Conservation (phyloP, 2,888 invertebrate genomes). For the Heliothis peltigera region DNA sequence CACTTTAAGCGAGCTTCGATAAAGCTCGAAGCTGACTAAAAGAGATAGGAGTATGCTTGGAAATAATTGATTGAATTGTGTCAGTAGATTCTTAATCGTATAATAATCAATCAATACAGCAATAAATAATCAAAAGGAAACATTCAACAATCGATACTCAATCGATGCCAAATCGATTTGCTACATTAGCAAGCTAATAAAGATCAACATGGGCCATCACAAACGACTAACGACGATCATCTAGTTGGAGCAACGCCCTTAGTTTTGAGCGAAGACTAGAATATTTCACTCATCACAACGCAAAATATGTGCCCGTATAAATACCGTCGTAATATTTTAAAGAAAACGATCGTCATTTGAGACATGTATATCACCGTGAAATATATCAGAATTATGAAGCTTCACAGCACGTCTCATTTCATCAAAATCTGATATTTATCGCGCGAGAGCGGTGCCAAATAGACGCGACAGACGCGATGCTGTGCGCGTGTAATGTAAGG, state of each 20-base stretch:
- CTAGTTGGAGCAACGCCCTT: neutral
- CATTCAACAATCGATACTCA: neutral
- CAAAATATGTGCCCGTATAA: slow-evolving; percentile 15
- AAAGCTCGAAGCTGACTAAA: no score
- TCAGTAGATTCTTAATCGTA: neutral
- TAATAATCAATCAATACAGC: neutral
- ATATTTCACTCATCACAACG: slow-evolving; percentile 9
- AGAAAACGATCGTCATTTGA: slow-evolving; percentile 38
- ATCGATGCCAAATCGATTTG: neutral
- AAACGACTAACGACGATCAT: neutral
- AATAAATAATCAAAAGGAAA: neutral
- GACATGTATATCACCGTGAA: slow-evolving; percentile 42
- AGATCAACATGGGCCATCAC: neutral
- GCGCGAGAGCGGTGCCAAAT: slow-evolving; percentile 45
- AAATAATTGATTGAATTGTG: neutral
- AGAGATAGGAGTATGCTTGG: neutral
- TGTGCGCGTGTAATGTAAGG: slow-evolving; percentile 8
- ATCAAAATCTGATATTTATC: slow-evolving; percentile 55
- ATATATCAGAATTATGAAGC: slow-evolving; percentile 47
- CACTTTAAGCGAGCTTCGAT: no score
- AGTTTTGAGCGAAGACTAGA: neutral
- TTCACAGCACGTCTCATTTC: slow-evolving; percentile 46
- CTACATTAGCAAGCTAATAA: neutral
- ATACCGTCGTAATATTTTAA: slow-evolving; percentile 37
- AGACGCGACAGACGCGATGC: slow-evolving; percentile 13